Evolutionary conservation across 2,113 vertebrate species (phyloP).

Genomic region (Cyprinus carpio): DNA sequence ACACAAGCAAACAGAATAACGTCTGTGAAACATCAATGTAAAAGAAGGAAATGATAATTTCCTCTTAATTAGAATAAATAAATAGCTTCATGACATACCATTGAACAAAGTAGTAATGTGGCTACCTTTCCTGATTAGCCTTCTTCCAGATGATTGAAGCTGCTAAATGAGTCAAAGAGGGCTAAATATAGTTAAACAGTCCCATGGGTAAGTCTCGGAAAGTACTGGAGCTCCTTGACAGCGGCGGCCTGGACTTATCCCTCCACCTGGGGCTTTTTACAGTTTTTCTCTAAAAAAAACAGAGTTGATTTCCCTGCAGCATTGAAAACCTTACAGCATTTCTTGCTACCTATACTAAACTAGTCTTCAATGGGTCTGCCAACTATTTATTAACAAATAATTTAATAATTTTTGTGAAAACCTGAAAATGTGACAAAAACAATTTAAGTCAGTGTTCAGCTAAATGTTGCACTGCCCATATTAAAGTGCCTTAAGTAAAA

Average conservation of each 20-base stretch:
- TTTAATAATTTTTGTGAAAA: neutral
- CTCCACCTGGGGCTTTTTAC: constrained; percentile 12
- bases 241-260: constrained; percentile 37
- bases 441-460: neutral
- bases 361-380: neutral
- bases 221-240: constrained; percentile 50
- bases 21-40: neutral
- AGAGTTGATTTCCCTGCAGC: neutral
- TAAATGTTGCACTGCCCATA: neutral
- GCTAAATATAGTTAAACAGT: constrained; percentile 46
- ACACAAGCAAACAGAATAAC: constrained; percentile 15
- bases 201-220: constrained; percentile 43
- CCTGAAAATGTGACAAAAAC: neutral
- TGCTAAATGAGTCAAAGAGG: constrained; percentile 35
- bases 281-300: neutral
- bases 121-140: neutral
- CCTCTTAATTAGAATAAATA: neutral
- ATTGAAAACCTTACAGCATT: neutral
- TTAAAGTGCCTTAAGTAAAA: too few relatives aligned
- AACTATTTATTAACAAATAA: too few relatives aligned
- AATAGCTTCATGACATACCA: neutral
- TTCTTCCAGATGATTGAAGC: constrained; percentile 14
- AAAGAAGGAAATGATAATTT: neutral
- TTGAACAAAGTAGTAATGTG: neutral
- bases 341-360: neutral